Evolutionary conservation across 2,888 invertebrate species (phyloP).

Genomic region (Lithophane leautieri): DNA sequence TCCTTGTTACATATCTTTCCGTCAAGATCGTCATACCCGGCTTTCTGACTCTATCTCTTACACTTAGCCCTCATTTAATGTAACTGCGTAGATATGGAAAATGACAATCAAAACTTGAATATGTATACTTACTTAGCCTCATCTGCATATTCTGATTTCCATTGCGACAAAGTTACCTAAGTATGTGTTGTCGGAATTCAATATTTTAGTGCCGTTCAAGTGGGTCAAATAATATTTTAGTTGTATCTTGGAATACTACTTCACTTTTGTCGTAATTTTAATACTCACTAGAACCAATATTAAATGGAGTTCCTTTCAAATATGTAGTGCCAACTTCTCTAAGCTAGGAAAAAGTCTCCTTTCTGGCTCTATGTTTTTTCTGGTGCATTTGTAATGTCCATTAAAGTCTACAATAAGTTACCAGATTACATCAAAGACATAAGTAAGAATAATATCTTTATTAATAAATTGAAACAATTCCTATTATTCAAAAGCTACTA

Average conservation of each 20-base stretch:
- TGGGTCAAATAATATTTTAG: constrained; percentile 37
- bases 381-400: too few relatives aligned
- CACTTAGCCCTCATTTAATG: not conserved
- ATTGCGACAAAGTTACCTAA: constrained; percentile 28
- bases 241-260: constrained; percentile 12
- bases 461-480: too few relatives aligned
- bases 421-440: too few relatives aligned
- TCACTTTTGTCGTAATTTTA: constrained; percentile 15
- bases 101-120: constrained; percentile 21
- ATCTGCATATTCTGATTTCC: constrained; percentile 38
- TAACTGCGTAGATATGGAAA: constrained; percentile 16
- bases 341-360: too few relatives aligned
- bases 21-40: not conserved
- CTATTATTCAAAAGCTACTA: too few relatives aligned
- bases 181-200: constrained; percentile 33
- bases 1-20: constrained; percentile 10
- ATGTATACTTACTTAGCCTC: constrained; percentile 12
- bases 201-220: constrained; percentile 42
- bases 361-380: too few relatives aligned
- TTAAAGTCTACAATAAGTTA: too few relatives aligned
- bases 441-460: too few relatives aligned
- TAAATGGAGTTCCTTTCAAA: constrained; percentile 7
- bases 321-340: not conserved
- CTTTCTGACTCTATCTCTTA: not conserved
- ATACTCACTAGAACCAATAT: constrained; percentile 3